These are phyloP conservation scores for Macrophya annulata DNA, from an alignment of 2,888 invertebrate species.

Conservation along the genomic window DNA sequence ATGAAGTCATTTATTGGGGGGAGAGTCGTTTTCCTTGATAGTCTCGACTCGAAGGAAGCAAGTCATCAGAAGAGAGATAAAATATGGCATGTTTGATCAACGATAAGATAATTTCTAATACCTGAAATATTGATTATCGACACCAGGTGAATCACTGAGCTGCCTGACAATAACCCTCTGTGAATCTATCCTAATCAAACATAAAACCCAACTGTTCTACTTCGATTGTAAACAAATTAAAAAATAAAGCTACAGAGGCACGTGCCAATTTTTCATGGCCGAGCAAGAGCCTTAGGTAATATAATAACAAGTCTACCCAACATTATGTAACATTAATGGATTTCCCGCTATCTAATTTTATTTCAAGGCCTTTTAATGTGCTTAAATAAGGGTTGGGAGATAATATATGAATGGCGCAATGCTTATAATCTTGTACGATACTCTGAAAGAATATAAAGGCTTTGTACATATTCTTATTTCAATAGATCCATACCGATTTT, in stretches of 20 bases:
- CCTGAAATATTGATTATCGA: slow-evolving; percentile 31
- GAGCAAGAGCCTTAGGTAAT: neutral
- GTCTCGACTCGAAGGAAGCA: slow-evolving; percentile 11
- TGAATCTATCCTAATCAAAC: neutral
- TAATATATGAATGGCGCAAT: too few species aligned
- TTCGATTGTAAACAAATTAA: neutral
- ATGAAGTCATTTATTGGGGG: neutral
- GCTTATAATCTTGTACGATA: neutral
- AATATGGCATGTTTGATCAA: slow-evolving; percentile 46
- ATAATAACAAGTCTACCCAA: neutral
- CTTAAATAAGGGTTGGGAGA: neutral
- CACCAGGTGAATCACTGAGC: neutral
- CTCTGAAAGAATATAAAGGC: neutral
- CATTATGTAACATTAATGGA: neutral
- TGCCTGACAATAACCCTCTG: neutral
- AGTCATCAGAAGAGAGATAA: slow-evolving; percentile 32
- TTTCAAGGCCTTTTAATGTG: neutral
- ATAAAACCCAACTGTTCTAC: neutral
- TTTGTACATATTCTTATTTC: neutral
- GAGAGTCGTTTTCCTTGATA: neutral
- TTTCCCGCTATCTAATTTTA: neutral
- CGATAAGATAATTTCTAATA: slow-evolving; percentile 41
- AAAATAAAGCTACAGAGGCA: neutral
- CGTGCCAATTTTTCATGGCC: neutral
- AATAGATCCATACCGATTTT: neutral